phyloP scores from a whole-genome alignment of 2,888 invertebrate species.

The Macaria notata region DNA sequence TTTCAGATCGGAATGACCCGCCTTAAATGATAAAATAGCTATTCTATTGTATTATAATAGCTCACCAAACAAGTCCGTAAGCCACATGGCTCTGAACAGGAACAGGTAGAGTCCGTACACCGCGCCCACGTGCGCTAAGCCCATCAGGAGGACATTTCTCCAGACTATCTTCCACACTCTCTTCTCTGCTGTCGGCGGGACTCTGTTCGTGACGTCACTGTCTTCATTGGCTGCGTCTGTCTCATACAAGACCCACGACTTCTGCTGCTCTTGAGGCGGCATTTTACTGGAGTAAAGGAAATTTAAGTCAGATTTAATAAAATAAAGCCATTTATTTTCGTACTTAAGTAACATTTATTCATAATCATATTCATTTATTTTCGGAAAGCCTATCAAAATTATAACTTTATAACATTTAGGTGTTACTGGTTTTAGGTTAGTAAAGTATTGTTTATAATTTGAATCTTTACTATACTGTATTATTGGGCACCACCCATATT shows the following conservation, averaged over 20 bases:
- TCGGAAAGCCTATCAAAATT: too few relatives aligned
- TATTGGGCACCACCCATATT: too few relatives aligned
- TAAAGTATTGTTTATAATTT: too few relatives aligned
- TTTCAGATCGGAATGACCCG: too few relatives aligned
- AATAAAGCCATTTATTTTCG: neutral
- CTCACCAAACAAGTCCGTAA: constrained; percentile 87
- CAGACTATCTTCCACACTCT: constrained; percentile 86
- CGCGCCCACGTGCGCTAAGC: constrained; percentile 86
- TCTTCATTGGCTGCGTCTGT: constrained; percentile 58
- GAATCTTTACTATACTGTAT: too few relatives aligned
- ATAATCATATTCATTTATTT: too few relatives aligned
- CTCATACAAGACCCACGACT: constrained; percentile 69
- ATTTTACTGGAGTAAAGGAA: constrained; percentile 45
- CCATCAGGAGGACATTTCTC: constrained; percentile 90
- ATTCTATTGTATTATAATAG: too few relatives aligned
- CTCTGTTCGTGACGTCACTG: constrained; percentile 40
- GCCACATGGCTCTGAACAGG: constrained; percentile 87
- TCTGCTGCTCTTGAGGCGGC: constrained; percentile 69
- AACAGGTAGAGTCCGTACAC: constrained; percentile 88
- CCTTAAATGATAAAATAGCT: too few relatives aligned
- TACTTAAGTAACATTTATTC: too few relatives aligned
- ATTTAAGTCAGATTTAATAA: neutral
- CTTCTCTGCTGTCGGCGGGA: constrained; percentile 76
- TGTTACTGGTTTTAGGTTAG: too few relatives aligned
- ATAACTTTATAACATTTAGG: too few relatives aligned